Conservation (phyloP, 2,888 invertebrate species). For the Hemaris fuciformis region DNA sequence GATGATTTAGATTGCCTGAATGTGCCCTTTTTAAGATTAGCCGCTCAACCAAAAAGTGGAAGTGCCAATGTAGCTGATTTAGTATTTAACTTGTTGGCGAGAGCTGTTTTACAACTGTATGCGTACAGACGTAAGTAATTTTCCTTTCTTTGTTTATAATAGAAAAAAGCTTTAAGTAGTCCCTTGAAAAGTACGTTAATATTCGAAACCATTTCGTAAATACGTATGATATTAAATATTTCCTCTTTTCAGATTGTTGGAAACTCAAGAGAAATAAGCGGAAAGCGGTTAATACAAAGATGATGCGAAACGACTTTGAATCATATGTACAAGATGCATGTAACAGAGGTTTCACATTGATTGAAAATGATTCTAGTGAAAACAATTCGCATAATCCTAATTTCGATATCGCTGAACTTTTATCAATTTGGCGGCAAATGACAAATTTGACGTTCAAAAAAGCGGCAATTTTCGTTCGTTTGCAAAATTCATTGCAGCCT, state of each 20-base stretch:
- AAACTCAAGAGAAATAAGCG: slow-evolving; percentile 65
- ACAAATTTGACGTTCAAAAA: slow-evolving; percentile 41
- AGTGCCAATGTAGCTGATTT: slow-evolving; percentile 74
- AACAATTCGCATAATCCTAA: slow-evolving; percentile 20
- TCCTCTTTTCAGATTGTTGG: slow-evolving; percentile 75
- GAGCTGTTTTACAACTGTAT: slow-evolving; percentile 84
- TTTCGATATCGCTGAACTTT: slow-evolving; percentile 48
- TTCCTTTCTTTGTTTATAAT: not conserved
- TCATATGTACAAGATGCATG: slow-evolving; percentile 51
- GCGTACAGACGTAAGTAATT: slow-evolving; percentile 79
- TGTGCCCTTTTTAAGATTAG: slow-evolving; percentile 86
- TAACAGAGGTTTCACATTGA: slow-evolving; percentile 47
- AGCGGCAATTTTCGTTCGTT: slow-evolving; percentile 56
- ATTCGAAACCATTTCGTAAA: too few species aligned
- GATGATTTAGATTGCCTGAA: slow-evolving; percentile 71
- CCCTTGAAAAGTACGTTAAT: too few species aligned
- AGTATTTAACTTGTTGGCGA: slow-evolving; percentile 77
- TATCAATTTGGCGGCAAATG: slow-evolving; percentile 52
- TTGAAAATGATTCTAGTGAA: slow-evolving; percentile 22
- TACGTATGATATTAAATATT: too few species aligned
- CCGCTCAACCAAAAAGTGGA: slow-evolving; percentile 84
- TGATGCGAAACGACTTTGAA: slow-evolving; percentile 50
- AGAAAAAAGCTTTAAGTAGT: too few species aligned
- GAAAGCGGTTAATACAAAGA: slow-evolving; percentile 63
- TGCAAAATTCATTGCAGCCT: slow-evolving; percentile 63